Percentiles rank a stretch among this genome's conserved stretches.
phyloP scores from a whole-genome alignment of 2,113 vertebrate genomes.

The Hypanus sabinus region DNA sequence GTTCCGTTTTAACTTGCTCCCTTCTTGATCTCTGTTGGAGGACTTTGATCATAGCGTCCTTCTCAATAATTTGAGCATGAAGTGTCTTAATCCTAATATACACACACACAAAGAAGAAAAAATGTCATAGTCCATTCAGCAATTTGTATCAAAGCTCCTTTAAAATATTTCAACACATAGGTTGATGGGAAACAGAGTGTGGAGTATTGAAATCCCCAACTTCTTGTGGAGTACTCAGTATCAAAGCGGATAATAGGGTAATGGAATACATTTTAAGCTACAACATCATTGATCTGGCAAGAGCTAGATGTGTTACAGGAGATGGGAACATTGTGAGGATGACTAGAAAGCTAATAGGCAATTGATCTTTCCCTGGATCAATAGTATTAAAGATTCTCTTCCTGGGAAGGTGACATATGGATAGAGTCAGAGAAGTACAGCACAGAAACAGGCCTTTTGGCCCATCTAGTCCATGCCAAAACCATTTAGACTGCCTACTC shows the following conservation, averaged over 20 bases:
- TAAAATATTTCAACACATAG: background rate
- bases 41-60: conserved; percentile 98
- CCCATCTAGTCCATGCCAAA: no score
- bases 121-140: background rate
- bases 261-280: background rate
- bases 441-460: no score
- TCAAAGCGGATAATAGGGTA: background rate
- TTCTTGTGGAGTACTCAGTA: background rate
- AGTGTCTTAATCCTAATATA: conserved; percentile 85
- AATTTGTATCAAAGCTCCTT: background rate
- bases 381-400: background rate
- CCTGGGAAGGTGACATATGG: background rate
- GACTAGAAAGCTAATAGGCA: background rate
- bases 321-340: background rate
- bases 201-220: no score
- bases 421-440: no score
- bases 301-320: background rate
- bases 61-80: conserved; percentile 97
- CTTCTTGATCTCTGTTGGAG: conserved; percentile 94
- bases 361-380: background rate
- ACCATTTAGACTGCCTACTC: no score
- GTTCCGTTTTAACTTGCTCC: conserved; percentile 77
- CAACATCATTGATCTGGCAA: no score
- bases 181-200: background rate
- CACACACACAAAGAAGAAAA: background rate